These are phyloP conservation scores for Glareola pratincola DNA, from an alignment of 2,113 vertebrate species.

Conservation along the genomic window DNA sequence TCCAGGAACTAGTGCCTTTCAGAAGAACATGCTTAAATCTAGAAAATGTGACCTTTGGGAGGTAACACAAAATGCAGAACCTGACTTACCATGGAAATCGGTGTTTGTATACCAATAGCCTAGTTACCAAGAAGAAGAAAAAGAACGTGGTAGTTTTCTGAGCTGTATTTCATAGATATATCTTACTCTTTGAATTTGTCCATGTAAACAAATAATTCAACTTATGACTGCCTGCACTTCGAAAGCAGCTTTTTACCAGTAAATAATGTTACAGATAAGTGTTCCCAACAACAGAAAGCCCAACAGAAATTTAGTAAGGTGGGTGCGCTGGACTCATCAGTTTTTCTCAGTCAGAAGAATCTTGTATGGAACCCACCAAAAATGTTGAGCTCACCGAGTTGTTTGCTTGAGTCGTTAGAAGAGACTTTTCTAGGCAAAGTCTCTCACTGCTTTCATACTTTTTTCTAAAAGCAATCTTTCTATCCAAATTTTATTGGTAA, in stretches of 20 bases:
- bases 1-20: not conserved
- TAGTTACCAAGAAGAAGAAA: not conserved
- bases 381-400: rapidly evolving
- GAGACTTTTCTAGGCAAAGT: not conserved
- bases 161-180: not conserved
- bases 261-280: not conserved
- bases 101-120: slow-evolving; percentile 24
- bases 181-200: not conserved
- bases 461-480: not conserved
- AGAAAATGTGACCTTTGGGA: slow-evolving; percentile 34
- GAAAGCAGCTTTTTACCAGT: not conserved
- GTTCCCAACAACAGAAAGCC: not conserved
- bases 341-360: not conserved
- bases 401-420: not conserved
- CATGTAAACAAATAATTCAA: not conserved
- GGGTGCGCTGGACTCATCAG: not conserved
- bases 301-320: not conserved
- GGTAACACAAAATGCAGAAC: not conserved
- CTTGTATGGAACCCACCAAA: not conserved
- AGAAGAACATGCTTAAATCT: not conserved
- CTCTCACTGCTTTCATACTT: not conserved
- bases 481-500: not conserved
- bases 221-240: not conserved
- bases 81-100: not conserved
- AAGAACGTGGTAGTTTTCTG: not conserved